Conservation (phyloP, 2,113 vertebrate species). For the Arenaria interpres region DNA sequence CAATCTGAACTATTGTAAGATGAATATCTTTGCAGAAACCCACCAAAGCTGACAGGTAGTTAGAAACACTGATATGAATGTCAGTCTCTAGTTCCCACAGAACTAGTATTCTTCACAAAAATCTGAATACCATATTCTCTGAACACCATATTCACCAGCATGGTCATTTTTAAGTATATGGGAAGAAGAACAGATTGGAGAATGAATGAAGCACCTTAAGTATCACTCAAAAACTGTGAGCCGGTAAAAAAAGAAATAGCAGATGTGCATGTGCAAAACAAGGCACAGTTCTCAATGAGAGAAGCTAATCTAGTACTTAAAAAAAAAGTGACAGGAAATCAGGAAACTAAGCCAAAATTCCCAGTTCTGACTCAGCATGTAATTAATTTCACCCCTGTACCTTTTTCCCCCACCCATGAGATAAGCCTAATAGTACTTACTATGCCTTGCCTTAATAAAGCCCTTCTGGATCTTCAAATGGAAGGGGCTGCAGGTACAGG, state of each 20-base stretch:
- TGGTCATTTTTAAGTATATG: not conserved
- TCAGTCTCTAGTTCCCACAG: not conserved
- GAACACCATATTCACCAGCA: not conserved
- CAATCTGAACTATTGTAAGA: not conserved
- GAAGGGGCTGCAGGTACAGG: not conserved
- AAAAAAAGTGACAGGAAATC: not conserved
- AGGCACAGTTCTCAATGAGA: not conserved
- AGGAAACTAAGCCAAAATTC: not conserved
- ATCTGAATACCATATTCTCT: not conserved
- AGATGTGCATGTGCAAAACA: not conserved
- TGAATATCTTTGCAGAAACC: not conserved
- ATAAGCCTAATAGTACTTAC: not conserved
- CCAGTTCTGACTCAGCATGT: not conserved
- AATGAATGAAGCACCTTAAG: not conserved
- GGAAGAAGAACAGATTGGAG: not conserved
- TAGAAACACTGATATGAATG: not conserved
- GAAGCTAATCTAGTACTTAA: not conserved
- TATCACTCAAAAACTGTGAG: not conserved
- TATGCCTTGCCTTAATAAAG: not conserved
- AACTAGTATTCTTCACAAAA: not conserved
- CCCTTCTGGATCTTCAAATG: not conserved
- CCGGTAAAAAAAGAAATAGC: not conserved
- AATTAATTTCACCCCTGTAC: not conserved
- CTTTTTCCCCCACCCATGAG: not conserved
- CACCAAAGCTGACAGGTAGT: not conserved